phyloP scores from a whole-genome alignment of 2,797 vertebrate genomes.

The Mormyrus hasselquistii region DNA sequence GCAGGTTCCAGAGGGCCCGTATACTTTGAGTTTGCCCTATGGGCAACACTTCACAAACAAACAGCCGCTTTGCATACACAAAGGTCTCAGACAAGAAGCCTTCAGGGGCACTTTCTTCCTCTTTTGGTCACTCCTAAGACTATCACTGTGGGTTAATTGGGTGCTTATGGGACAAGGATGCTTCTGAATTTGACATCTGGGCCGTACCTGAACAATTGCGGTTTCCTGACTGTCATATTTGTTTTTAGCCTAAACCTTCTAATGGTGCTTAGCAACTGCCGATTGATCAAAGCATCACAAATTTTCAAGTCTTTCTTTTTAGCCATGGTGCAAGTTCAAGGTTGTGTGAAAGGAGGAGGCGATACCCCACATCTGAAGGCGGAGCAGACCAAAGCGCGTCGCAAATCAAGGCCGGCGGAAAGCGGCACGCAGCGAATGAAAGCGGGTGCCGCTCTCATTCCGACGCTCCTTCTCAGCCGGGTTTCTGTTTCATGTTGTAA shows the following conservation, averaged over 20 bases:
- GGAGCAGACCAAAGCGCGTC: background rate
- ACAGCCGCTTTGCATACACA: background rate
- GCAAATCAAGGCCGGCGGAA: background rate
- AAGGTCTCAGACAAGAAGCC: background rate
- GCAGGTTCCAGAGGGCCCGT: background rate
- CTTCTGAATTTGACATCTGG: background rate
- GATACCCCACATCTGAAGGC: background rate
- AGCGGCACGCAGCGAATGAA: background rate
- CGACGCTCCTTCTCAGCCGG: background rate
- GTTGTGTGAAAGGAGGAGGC: background rate
- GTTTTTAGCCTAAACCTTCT: background rate
- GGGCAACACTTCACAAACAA: background rate
- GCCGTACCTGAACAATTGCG: background rate
- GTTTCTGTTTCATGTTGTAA: constrained; percentile 8
- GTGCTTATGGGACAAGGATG: background rate
- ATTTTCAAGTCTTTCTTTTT: background rate
- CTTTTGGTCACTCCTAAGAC: background rate
- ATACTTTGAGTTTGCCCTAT: background rate
- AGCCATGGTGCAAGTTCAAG: background rate
- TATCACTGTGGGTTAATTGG: background rate
- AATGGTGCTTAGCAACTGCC: constrained; percentile 7
- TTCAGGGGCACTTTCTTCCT: background rate
- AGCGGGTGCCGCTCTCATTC: background rate
- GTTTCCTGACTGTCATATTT: background rate
- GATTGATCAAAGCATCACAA: constrained; percentile 10